Conservation (phyloP, 2,888 invertebrate species). For the Helleia helle region DNA sequence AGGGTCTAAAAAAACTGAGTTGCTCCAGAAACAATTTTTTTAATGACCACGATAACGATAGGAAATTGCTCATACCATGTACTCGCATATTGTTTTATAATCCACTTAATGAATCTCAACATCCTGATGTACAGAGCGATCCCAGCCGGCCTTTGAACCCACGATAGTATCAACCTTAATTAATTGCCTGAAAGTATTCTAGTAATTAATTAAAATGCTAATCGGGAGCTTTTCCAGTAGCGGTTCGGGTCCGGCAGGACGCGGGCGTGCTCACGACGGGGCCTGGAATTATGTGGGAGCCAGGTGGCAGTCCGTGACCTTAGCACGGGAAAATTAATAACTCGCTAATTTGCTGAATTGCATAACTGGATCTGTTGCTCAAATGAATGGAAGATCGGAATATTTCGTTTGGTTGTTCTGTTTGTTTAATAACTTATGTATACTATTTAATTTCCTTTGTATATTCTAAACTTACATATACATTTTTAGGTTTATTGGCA, state of each 20-base stretch:
- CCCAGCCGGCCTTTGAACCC: conserved; percentile 4
- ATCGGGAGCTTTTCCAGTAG: conserved; percentile 9
- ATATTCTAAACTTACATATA: no score
- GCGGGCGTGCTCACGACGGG: conserved; percentile 44
- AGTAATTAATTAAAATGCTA: conserved; percentile 13
- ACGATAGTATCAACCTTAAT: conserved; percentile 5
- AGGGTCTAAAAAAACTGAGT: no score
- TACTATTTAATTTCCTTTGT: no score
- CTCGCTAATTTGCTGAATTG: conserved; percentile 7
- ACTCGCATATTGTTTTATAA: no score
- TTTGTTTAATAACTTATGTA: no score
- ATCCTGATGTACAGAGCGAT: conserved; percentile 3
- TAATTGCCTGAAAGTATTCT: conserved; percentile 11
- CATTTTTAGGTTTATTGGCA: no score
- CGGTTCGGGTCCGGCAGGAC: conserved; percentile 18
- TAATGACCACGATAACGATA: no score
- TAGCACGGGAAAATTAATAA: conserved; percentile 47
- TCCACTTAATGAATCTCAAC: neutral
- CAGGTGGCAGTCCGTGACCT: conserved; percentile 53
- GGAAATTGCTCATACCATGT: no score
- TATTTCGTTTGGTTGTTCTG: no score
- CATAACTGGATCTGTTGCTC: conserved; percentile 3
- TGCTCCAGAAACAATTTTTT: no score
- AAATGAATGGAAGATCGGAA: no score
- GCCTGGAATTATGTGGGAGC: conserved; percentile 60